Conservation (phyloP, 2,113 vertebrate species). For the Anthoscopus minutus region DNA sequence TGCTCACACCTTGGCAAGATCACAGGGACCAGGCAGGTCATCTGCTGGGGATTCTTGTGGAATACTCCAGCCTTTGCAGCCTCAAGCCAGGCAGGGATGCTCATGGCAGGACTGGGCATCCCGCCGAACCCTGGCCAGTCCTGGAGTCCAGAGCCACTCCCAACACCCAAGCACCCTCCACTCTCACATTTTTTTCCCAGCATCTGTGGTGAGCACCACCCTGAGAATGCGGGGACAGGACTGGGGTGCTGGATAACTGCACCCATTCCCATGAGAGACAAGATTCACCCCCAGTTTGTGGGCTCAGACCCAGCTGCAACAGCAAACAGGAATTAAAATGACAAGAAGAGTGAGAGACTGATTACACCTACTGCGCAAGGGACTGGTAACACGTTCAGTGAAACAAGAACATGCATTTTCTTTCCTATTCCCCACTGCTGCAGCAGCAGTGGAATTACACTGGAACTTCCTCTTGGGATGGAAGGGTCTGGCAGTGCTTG, state of each 20-base stretch:
- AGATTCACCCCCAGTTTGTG: not conserved
- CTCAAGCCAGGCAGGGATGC: not conserved
- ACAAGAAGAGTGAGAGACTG: not conserved
- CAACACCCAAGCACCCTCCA: too few relatives aligned
- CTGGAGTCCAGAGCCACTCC: not conserved
- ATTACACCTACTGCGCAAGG: not conserved
- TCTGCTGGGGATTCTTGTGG: not conserved
- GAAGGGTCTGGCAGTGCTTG: not conserved
- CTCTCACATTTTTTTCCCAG: too few relatives aligned
- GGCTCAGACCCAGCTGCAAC: not conserved
- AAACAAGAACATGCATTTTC: not conserved
- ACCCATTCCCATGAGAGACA: not conserved
- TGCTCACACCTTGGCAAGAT: not conserved
- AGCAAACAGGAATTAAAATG: not conserved
- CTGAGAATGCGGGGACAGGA: accelerated
- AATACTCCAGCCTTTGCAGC: not conserved
- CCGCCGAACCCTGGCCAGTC: accelerated
- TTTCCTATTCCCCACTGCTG: not conserved
- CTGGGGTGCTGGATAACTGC: accelerated
- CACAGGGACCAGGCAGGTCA: not conserved
- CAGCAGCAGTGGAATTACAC: accelerated
- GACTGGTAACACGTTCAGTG: not conserved
- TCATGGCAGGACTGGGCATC: accelerated
- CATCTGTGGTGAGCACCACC: accelerated
- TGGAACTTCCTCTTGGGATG: not conserved